Base-by-base conservation (phyloP, 2,888 invertebrate genomes). In the Rhagophthalmus giganteus region DNA sequence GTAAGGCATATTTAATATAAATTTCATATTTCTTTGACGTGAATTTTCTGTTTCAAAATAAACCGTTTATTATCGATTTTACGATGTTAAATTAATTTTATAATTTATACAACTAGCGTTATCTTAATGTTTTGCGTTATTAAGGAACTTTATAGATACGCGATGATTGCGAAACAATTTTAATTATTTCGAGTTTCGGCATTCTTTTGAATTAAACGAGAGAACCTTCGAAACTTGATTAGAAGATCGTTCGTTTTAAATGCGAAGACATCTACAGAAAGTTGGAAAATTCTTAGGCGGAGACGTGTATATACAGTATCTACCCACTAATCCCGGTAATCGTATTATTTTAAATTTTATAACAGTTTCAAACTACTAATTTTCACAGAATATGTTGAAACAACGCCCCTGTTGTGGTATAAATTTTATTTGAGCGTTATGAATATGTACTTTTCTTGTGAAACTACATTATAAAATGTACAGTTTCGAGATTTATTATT, bases 1-100 rank as follows among this genome's bases (percentile, higher is more conserved):
- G 12, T 52, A 47, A 47, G 16, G 47, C 40, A 25, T 47, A 33
- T 47, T 46, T 37, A 33, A 42, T 32, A 42, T 33, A 33, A 32
- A 42, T 42, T 33, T 42, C 27, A 14, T 42, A 42, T 9, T 40
- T 12, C 31, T 1, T 26, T 14, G n/a, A 8, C 24, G 26, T 25
- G 14, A 13, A 26, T 26, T 33, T 5, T 5, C 20, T 20, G 20
- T 5, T 25, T 42, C n/a, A 42, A 42, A 42, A 7, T 33, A 14
- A 9, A n/a, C 11, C 8, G 15, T 42, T 42, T 33, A 42, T 42
- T 42, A 26, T 33, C 26, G 33, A 33, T 5, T 14, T 12, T 16
- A 9, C 26, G 11, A 25, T 42, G 32, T n/a, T n/a, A 9, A n/a
- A 9, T 14, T 14, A n/a, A 32, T 9, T 32, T 32, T 32, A 14